phyloP scores from a whole-genome alignment of 2,888 invertebrate species.

The Perizoma affinitatum region DNA sequence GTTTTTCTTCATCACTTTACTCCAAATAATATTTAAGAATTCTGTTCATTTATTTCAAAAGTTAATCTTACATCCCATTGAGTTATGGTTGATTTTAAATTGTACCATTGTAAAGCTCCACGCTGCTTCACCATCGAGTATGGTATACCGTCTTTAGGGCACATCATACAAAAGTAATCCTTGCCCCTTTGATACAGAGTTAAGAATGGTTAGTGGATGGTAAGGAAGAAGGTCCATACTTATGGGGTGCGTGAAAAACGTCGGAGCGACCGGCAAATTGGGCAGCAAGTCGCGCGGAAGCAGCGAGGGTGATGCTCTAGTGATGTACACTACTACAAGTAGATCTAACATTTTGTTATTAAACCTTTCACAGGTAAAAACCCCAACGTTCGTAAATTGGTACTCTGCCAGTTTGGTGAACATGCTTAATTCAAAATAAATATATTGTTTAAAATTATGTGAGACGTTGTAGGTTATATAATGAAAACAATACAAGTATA shows the following conservation, averaged over 20 bases:
- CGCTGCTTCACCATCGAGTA: constrained; percentile 20
- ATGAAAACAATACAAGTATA: no score
- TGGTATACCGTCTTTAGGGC: constrained; percentile 22
- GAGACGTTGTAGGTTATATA: no score
- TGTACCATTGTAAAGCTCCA: constrained; percentile 10
- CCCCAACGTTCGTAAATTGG: no score
- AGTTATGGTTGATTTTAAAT: constrained; percentile 12
- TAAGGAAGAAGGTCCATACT: constrained; percentile 43
- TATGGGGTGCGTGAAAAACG: constrained; percentile 67
- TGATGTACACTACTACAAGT: constrained; percentile 34
- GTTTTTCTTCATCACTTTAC: constrained; percentile 40
- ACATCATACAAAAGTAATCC: constrained; percentile 2
- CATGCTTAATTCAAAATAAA: no score
- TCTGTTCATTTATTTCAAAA: constrained; percentile 9
- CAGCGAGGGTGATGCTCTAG: constrained; percentile 43
- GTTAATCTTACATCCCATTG: constrained; percentile 1
- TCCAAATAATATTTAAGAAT: constrained; percentile 32
- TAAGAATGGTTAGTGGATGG: background rate
- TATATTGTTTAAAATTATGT: no score
- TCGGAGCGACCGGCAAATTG: constrained; percentile 62
- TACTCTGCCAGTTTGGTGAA: no score
- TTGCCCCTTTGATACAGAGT: constrained; percentile 7
- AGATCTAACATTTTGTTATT: constrained; percentile 9
- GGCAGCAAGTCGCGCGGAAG: constrained; percentile 64
- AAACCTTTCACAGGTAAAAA: background rate